phyloP scores from a whole-genome alignment of 2,888 invertebrate genomes.

The Himalopsyche japonica region DNA sequence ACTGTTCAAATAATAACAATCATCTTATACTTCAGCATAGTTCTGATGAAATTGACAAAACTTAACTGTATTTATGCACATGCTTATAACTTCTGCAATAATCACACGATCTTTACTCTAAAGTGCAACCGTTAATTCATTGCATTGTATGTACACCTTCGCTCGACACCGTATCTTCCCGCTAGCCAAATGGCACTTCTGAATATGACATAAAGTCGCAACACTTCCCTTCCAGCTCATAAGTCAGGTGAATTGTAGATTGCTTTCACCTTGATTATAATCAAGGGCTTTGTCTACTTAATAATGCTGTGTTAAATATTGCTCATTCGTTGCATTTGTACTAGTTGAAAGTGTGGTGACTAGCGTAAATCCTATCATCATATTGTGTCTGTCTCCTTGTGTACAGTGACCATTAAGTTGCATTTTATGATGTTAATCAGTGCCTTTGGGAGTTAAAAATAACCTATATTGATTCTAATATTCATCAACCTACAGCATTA shows the following conservation, averaged over 20 bases:
- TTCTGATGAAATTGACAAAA: too few species aligned
- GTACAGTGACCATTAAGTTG: too few species aligned
- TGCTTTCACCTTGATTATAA: constrained; percentile 16
- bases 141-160: not conserved
- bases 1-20: too few species aligned
- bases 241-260: constrained; percentile 6
- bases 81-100: not conserved
- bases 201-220: constrained; percentile 5
- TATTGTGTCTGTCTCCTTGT: not conserved
- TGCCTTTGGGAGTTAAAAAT: too few species aligned
- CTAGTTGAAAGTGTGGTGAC: not conserved
- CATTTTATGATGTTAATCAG: too few species aligned
- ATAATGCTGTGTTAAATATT: not conserved
- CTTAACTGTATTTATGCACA: not conserved
- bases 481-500: too few species aligned
- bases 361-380: not conserved
- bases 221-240: not conserved
- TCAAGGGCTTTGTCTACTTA: constrained; percentile 8
- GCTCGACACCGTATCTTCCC: not conserved
- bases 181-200: constrained; percentile 15
- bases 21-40: too few species aligned
- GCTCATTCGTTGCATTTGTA: not conserved
- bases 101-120: not conserved
- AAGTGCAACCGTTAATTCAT: not conserved
- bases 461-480: too few species aligned